Evolutionary conservation across 2,888 invertebrate species (phyloP), one percentile per base, ranked within the genome.

Genomic region (Philopedon plagiatum): DNA sequence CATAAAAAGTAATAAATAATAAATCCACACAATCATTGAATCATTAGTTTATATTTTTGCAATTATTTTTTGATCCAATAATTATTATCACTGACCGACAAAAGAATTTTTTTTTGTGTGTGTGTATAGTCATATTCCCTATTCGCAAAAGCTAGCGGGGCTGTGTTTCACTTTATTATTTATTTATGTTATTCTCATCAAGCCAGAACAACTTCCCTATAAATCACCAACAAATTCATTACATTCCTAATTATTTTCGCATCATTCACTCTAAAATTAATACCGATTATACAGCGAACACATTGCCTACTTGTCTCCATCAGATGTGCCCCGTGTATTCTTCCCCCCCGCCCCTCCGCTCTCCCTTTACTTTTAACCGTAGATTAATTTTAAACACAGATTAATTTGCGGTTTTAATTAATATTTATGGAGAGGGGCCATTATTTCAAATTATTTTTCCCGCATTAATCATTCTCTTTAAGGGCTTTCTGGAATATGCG

Each of bases 321-420:
- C 71, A 66, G 66, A 62, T 71, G 71, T 61, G 65, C 34, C 54
- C 60, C 71, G 58, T 61, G 66, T 71, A 64, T 60, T 61, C 71
- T 5, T 54, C 54, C 65, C 49, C 34, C 11, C 58, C 49, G 34
- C 49, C 29, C 51, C 32, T 21, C 58, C 49, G 34, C 49, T 19
- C 51, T 18, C n/a, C 11, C 60, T 49, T 15, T 37, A 15, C 58
- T 26, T 29, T 34, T 68, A 68, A 61, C 41, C 65, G 44, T 44
- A 61, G 71, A 72, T 72, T 72, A 72, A 72, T 67, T 67, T 34
- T 67, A 67, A 72, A 54, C 71, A 67, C 57, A 67, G 67, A 72
- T 72, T 72, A 72, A 72, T 72, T 62, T 72, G 71, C 67, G 71
- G 66, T 72, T 72, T 67, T 67, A 72, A 72, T 72, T 72, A 72